Conservation (phyloP, 2,113 vertebrate species). For the Urocolius indicus region DNA sequence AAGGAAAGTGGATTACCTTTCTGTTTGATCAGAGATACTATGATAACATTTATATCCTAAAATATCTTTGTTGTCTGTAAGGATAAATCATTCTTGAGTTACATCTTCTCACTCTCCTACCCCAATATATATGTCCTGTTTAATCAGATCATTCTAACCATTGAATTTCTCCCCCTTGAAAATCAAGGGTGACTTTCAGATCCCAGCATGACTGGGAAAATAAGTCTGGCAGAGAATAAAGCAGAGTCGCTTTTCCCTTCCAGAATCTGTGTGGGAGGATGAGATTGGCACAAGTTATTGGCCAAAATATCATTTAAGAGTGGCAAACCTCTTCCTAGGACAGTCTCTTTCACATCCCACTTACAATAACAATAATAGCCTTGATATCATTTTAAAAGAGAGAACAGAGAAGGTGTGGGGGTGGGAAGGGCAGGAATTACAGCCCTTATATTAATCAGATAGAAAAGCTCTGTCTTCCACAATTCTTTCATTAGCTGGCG, state of each 20-base stretch:
- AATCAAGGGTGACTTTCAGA: slow-evolving; percentile 40
- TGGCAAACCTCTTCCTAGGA: slow-evolving; percentile 36
- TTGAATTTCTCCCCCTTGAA: background rate
- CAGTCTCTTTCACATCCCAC: slow-evolving; percentile 26
- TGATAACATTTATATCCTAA: background rate
- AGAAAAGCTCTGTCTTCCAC: slow-evolving; percentile 69
- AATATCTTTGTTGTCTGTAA: background rate
- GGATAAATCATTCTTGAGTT: background rate
- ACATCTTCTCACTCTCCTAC: background rate
- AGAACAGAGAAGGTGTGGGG: slow-evolving; percentile 46
- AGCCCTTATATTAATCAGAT: slow-evolving; percentile 70
- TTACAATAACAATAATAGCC: slow-evolving; percentile 7
- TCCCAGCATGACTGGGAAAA: background rate
- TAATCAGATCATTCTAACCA: background rate
- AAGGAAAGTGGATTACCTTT: background rate
- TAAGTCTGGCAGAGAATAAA: slow-evolving; percentile 23
- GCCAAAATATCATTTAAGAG: slow-evolving; percentile 33
- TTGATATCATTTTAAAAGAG: slow-evolving; percentile 37
- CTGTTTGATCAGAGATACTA: background rate
- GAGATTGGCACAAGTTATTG: slow-evolving; percentile 24
- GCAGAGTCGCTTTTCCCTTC: slow-evolving; percentile 8
- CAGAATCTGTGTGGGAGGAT: slow-evolving; percentile 31
- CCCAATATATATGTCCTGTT: background rate
- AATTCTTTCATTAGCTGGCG: slow-evolving; percentile 74
- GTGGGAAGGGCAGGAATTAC: slow-evolving; percentile 58